phyloP scores from a whole-genome alignment of 2,888 invertebrate genomes.

The Apamea anceps region DNA sequence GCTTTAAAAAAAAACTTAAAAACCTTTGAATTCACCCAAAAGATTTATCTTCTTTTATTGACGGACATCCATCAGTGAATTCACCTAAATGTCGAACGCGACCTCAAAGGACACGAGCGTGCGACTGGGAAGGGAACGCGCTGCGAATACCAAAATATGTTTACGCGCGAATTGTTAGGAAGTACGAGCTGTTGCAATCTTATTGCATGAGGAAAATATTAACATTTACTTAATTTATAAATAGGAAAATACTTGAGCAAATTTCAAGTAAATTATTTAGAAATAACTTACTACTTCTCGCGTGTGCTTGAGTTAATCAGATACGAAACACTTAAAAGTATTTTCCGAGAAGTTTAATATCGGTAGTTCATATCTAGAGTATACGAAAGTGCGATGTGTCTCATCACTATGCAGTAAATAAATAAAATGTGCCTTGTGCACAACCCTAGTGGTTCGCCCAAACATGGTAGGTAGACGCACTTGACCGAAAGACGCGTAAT shows the following conservation, averaged over 20 bases:
- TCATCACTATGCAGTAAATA: not conserved
- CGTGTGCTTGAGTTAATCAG: constrained; percentile 17
- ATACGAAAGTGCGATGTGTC: not conserved
- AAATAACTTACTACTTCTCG: constrained; percentile 4
- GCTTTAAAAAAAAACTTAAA: no score
- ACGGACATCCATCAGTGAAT: constrained; percentile 74
- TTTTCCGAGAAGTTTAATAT: constrained; percentile 18
- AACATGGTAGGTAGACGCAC: constrained; percentile 77
- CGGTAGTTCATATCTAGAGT: not conserved
- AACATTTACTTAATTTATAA: not conserved
- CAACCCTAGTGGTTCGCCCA: constrained; percentile 49
- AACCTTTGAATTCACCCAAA: constrained; percentile 68
- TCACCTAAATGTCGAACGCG: constrained; percentile 77
- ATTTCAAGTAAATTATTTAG: constrained; percentile 19
- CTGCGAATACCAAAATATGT: constrained; percentile 76
- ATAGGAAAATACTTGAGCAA: constrained; percentile 30
- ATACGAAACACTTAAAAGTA: constrained; percentile 11
- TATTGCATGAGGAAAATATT: constrained; percentile 22
- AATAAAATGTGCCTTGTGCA: not conserved
- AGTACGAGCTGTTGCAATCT: constrained; percentile 25
- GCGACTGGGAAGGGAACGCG: constrained; percentile 57
- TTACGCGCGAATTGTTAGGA: constrained; percentile 57
- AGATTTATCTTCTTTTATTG: constrained; percentile 69
- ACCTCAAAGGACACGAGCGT: constrained; percentile 76
- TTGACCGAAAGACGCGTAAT: constrained; percentile 76